phyloP scores from a whole-genome alignment of 2,888 invertebrate species.

The Lasioglossum vierecki region DNA sequence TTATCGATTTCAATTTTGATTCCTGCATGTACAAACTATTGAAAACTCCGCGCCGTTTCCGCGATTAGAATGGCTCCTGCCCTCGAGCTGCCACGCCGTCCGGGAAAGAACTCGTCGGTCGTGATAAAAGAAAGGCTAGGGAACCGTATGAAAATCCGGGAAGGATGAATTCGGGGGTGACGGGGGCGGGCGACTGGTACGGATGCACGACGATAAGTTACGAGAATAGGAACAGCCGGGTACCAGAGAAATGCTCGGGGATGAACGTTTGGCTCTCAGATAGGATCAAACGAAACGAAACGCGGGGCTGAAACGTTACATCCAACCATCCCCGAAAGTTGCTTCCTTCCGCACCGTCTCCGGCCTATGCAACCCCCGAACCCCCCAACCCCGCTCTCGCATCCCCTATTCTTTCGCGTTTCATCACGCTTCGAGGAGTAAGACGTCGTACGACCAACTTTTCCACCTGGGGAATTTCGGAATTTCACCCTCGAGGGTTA shows the following conservation, averaged over 20 bases:
- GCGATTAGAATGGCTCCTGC: slow-evolving; percentile 26
- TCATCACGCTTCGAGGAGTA: slow-evolving; percentile 28
- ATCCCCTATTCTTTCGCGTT: slow-evolving; percentile 28
- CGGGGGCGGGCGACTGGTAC: slow-evolving; percentile 1
- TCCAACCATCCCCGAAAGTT: slow-evolving; percentile 42
- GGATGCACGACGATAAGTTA: slow-evolving; percentile 49
- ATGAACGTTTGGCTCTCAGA: slow-evolving; percentile 56
- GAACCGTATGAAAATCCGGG: slow-evolving; percentile 23
- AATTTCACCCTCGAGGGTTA: slow-evolving; percentile 9
- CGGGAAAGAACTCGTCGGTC: slow-evolving; percentile 15
- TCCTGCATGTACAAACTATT: neutral
- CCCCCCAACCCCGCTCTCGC: slow-evolving; percentile 21
- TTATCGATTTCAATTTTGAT: slow-evolving; percentile 36
- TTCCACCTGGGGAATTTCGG: slow-evolving; percentile 44
- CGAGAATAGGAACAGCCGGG: slow-evolving; percentile 41
- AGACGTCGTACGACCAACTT: slow-evolving; percentile 25
- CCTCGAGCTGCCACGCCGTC: neutral
- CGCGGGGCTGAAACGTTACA: slow-evolving; percentile 53
- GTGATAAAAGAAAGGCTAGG: slow-evolving; percentile 27
- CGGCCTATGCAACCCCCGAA: slow-evolving; percentile 35
- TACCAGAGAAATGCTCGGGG: slow-evolving; percentile 42
- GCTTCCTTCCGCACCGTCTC: slow-evolving; percentile 32
- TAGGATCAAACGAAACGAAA: slow-evolving; percentile 66
- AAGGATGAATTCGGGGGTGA: neutral
- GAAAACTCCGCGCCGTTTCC: neutral